Percentiles rank a stretch among this genome's conserved stretches.
Evolutionary conservation across 2,113 vertebrate species (phyloP).

Genomic region (Daphoenositta chrysoptera): DNA sequence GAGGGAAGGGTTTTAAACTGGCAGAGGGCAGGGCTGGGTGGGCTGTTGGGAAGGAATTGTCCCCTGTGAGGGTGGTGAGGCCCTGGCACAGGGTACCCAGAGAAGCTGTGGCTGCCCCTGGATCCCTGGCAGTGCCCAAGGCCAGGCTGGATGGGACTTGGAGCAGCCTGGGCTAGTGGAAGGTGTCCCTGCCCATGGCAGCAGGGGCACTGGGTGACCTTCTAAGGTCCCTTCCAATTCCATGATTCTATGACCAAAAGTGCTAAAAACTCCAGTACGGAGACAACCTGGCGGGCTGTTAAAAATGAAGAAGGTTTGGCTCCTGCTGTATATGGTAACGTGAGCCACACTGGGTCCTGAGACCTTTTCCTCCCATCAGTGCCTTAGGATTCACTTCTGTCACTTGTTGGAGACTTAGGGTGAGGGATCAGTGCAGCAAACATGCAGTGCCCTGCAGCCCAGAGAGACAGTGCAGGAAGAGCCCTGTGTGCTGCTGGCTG

Average conservation of each 20-base stretch:
- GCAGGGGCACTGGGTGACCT: accelerated
- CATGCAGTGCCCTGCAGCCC: background rate
- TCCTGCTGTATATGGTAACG: background rate
- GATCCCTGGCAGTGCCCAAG: background rate
- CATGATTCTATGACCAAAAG: background rate
- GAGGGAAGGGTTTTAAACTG: background rate
- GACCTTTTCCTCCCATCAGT: background rate
- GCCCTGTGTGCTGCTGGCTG: background rate
- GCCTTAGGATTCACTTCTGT: background rate
- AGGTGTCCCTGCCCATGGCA: background rate
- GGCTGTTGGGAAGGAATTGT: background rate
- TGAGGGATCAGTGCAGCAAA: background rate
- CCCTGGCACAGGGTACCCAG: background rate
- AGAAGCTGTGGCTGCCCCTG: background rate
- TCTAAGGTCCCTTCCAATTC: background rate
- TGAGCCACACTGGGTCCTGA: background rate
- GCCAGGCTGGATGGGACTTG: accelerated
- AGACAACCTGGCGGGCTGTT: background rate
- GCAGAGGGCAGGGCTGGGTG: background rate
- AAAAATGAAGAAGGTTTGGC: background rate
- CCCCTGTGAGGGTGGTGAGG: accelerated
- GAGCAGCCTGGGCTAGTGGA: accelerated
- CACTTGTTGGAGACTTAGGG: background rate
- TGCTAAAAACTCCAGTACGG: background rate
- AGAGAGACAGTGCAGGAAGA: background rate